Percentiles rank a stretch among this genome's conserved stretches.
phyloP scores from a whole-genome alignment of 1,140 invertebrate genomes.

The Drosophila elegans region DNA sequence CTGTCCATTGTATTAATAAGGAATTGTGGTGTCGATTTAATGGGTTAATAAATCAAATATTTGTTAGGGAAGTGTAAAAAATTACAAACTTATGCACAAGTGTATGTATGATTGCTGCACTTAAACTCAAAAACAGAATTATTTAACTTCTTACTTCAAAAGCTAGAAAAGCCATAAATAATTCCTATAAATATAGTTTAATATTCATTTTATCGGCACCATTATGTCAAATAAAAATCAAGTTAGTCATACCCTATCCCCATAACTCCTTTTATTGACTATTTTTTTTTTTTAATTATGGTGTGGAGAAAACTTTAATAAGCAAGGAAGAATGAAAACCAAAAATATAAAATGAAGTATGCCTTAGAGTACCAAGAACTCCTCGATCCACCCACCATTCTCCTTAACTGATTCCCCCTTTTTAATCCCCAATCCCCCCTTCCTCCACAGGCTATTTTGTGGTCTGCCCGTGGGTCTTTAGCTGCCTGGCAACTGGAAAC shows the following conservation, averaged over 20 bases:
- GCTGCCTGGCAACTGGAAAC: constrained; percentile 38
- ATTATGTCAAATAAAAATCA: no score
- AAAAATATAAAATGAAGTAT: not conserved
- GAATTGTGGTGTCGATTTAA: not conserved
- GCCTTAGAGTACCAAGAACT: not conserved
- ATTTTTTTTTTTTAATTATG: no score
- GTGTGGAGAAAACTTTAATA: no score
- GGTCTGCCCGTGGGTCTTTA: constrained; percentile 25
- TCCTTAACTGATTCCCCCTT: constrained; percentile 8
- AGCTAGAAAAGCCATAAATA: no score
- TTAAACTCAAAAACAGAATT: no score
- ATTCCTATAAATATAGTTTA: no score
- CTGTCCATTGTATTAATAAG: not conserved
- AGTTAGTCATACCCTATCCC: no score
- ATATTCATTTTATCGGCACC: no score
- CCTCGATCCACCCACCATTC: constrained; percentile 3
- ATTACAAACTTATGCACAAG: not conserved
- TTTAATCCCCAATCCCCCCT: not conserved
- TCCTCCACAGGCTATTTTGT: not conserved
- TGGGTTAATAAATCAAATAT: constrained; percentile 1
- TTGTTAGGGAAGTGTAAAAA: not conserved
- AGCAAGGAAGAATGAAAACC: not conserved
- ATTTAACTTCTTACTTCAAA: no score
- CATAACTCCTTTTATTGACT: no score
- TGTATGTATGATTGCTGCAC: not conserved